These are phyloP conservation scores for Oryctolagus cuniculus DNA, from an alignment of 2,113 vertebrate genomes.

Conservation along the genomic window DNA sequence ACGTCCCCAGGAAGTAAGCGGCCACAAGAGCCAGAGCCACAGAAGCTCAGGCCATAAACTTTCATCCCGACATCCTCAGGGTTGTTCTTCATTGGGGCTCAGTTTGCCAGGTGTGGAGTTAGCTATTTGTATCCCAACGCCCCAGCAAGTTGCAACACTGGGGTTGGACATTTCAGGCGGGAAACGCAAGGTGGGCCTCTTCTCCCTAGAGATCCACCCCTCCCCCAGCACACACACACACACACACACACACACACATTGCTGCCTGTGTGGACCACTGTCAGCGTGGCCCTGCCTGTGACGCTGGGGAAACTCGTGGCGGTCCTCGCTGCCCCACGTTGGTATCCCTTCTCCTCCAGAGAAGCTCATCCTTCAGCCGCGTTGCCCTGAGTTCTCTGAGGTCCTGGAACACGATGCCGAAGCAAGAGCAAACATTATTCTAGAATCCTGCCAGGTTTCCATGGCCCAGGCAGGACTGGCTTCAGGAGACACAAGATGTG, in stretches of 20 bases:
- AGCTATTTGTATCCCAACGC: too few relatives aligned
- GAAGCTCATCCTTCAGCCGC: constrained; percentile 8
- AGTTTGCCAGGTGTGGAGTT: too few relatives aligned
- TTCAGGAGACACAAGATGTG: rapidly evolving
- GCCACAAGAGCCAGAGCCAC: too few relatives aligned
- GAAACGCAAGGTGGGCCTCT: background rate
- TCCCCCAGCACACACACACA: too few relatives aligned
- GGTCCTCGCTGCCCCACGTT: too few relatives aligned
- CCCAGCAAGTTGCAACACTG: too few relatives aligned
- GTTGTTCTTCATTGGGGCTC: too few relatives aligned
- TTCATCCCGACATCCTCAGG: too few relatives aligned
- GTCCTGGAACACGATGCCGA: background rate
- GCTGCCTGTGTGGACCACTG: background rate
- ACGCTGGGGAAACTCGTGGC: background rate
- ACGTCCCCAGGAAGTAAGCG: too few relatives aligned
- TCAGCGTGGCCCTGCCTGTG: background rate
- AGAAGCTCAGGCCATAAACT: too few relatives aligned
- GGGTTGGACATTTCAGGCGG: background rate
- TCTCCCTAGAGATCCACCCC: background rate
- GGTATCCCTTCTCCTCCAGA: background rate
- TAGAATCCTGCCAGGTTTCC: background rate
- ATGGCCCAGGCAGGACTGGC: background rate
- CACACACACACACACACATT: background rate
- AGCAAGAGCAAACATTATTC: background rate
- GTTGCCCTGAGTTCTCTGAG: background rate